Conservation (phyloP, 2,113 vertebrate genomes). For the Epinephelus moara region DNA sequence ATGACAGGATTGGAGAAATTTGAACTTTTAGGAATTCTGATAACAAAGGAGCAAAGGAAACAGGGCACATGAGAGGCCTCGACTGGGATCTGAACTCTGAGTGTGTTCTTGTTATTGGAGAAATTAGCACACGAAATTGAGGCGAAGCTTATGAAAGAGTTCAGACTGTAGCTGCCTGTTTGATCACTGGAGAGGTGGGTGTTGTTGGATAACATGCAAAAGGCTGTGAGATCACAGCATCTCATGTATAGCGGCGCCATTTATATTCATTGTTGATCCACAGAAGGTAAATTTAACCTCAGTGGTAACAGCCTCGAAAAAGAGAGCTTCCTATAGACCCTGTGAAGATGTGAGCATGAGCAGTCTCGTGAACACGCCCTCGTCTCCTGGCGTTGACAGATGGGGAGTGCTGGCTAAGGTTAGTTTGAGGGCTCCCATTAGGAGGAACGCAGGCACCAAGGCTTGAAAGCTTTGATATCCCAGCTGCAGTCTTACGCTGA, state of each 20-base stretch:
- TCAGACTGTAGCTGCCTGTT: not conserved
- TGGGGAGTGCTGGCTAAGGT: constrained; percentile 53
- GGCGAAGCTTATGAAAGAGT: not conserved
- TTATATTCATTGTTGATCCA: constrained; percentile 2
- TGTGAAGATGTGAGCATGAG: constrained; percentile 22
- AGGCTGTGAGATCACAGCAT: not conserved
- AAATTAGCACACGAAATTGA: constrained; percentile 5
- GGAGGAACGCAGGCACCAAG: constrained; percentile 1
- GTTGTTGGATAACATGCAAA: not conserved
- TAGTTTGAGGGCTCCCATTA: constrained; percentile 64
- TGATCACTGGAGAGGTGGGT: not conserved
- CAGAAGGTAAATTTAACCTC: not conserved
- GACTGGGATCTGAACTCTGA: not conserved
- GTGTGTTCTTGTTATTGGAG: not conserved
- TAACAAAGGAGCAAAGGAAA: not conserved
- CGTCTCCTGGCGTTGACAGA: constrained; percentile 59
- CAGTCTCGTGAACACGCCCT: constrained; percentile 27
- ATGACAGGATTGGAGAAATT: constrained; percentile 22
- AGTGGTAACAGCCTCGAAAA: not conserved
- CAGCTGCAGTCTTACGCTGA: constrained; percentile 27
- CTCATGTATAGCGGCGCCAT: not conserved
- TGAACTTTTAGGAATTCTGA: not conserved
- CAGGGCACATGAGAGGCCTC: not conserved
- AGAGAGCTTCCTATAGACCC: constrained; percentile 2
- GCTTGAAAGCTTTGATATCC: constrained; percentile 56